Base-by-base conservation (phyloP, 2,797 vertebrate genomes). In the Ambastaia sidthimunki region DNA sequence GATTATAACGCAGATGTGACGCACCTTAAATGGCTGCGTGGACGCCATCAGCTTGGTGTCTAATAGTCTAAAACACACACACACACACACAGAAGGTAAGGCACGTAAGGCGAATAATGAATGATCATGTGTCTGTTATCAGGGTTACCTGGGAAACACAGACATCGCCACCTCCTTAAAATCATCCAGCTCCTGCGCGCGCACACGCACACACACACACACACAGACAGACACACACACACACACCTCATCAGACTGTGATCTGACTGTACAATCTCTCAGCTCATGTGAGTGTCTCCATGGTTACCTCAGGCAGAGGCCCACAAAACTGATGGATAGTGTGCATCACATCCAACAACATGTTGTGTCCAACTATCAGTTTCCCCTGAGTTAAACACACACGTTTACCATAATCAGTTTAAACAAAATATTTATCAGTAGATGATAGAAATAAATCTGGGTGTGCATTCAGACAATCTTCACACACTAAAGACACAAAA, bases 31-130 rank as follows among this genome's bases (percentile, higher is more conserved):
- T 34, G 98, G 98, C 54, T 98, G 97, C 4, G 97, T 98, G 70
- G 96, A 96, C 44, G 97, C 96, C 98, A 99, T 99, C 90, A 99
- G 90, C 89, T 99, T 99, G 7, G 98, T 99, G 92, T 99, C 98
- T 91, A 99, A 86, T 57, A 99, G 93, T 88, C 98, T 99, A 85
- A 82, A 84, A 89, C 87, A 25, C 3, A 76, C 15, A 82, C 3
- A 2, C 31, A 5, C 34, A 7, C 34, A 37, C 34, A 37, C 34
- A 37, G 34, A 37, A 28, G 28, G 28, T 28, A 67, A 50, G 3
- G 60, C 44, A 31, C 2, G 6, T 28, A n/a, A 28, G n/a, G 16
- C 16, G 18, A 16, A 9, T 34, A 21, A 31, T 1, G 25, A 11
- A 6, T 7, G 1, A 16, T 57, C 37, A 69, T 47, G 54, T 63